Percentiles rank a stretch among this genome's conserved stretches.
Evolutionary conservation across 2,888 invertebrate species (phyloP).

Genomic region (Ditylenchus weischeri): DNA sequence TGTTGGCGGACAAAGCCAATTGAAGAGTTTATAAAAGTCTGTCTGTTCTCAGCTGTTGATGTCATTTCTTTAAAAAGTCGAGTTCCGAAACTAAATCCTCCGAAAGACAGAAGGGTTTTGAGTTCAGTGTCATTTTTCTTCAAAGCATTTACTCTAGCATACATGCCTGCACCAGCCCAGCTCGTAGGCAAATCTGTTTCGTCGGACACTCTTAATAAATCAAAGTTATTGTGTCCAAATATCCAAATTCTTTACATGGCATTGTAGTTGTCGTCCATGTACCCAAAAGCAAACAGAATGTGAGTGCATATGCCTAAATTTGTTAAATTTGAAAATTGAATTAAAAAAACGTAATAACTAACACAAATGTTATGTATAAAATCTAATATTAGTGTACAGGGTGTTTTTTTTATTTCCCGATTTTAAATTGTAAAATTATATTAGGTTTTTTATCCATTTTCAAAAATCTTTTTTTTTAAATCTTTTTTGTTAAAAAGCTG

Average conservation of each 20-base stretch:
- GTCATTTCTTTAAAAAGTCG: conserved; percentile 51
- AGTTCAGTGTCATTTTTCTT: conserved; percentile 85
- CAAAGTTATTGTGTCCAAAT: too few species aligned
- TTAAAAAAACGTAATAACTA: too few species aligned
- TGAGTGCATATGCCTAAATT: conserved; percentile 68
- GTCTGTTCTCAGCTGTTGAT: conserved; percentile 44
- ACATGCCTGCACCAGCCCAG: conserved; percentile 79
- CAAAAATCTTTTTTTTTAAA: too few species aligned
- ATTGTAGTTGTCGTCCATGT: conserved; percentile 80
- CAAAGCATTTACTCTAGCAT: conserved; percentile 77
- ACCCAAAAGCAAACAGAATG: conserved; percentile 91
- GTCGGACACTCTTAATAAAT: conserved; percentile 54
- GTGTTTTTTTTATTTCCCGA: too few species aligned
- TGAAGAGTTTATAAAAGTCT: conserved; percentile 66
- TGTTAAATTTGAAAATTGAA: too few species aligned
- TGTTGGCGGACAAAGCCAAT: conserved; percentile 55
- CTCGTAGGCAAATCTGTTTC: conserved; percentile 71
- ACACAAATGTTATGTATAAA: too few species aligned
- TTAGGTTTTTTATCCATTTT: too few species aligned
- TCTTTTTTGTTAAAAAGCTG: too few species aligned
- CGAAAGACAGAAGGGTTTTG: conserved; percentile 86
- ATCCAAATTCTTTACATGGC: conserved; percentile 40
- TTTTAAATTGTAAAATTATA: too few species aligned
- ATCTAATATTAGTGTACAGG: too few species aligned
- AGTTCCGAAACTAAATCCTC: conserved; percentile 97